Base-by-base conservation (phyloP, 2,797 vertebrate genomes). In the Myotis vivesi region DNA sequence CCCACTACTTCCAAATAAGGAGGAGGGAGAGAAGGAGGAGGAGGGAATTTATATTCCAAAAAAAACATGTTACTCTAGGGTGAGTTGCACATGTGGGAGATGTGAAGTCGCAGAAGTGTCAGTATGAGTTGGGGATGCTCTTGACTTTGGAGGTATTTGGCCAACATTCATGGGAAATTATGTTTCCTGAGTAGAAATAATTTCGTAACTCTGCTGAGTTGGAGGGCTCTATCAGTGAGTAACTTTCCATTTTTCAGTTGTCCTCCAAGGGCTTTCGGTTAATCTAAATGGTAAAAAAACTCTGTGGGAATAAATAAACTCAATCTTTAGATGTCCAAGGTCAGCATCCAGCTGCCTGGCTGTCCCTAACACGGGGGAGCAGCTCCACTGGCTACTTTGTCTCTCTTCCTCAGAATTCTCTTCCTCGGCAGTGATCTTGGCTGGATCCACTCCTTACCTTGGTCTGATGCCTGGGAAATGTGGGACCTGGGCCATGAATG, bases 271-370 rank as follows among this genome's bases (percentile, higher is more conserved):
- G 11, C 5, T 71, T 28, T 81, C 22, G n/a, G 25, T 25, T 77
- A 16, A 55, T 81, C 15, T 36, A 2, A 25, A 73, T 22, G 13
- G 28, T 30, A 4, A 89, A 33, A 89, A 73, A 66, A 15, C 5
- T 28, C 62, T 82, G 33, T 28, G 59, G 4, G 2, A 84, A 71
- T 64, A 91, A 88, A 73, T 88, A 82, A 93, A 92, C 36, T 10
- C 59, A 66, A 30, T 44, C 28, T 6, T 41, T 12, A 82, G 57
- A 25, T 1, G 41, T 57, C 5, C 16, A 15, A 64, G 22, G 30
- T 33, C 49, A 89, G 25, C 33, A 89, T 68, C 28, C 38, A n/a
- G 38, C 12, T 41, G 6, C 10, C 46, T 57, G 30, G 25, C n/a
- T 44, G 0, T 20, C 33, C 8, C 66, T 51, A 19, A 11, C 7